These are phyloP conservation scores for Montipora capitata DNA, from an alignment of 92 coral and sea anemone species.

Conservation along the genomic window DNA sequence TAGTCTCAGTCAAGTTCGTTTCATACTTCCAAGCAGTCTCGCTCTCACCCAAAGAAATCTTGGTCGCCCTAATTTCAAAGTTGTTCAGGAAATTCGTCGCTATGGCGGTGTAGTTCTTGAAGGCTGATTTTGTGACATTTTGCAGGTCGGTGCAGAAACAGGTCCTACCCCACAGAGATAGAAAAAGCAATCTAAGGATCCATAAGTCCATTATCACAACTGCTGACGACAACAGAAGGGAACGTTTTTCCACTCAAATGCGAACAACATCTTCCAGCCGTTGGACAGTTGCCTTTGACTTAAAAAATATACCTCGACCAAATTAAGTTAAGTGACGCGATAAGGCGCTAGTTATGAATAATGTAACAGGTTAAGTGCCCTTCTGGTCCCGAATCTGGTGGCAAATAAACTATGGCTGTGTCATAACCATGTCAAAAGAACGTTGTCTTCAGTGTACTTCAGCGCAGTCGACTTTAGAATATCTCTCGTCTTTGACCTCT, in stretches of 20 bases:
- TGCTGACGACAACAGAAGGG: background rate
- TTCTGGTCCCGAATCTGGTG: conserved; percentile 25
- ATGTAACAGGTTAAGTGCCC: conserved; percentile 20
- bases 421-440: background rate
- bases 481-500: too few relatives aligned
- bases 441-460: background rate
- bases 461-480: background rate
- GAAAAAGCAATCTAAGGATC: background rate
- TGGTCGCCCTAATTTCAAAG: conserved; percentile 76
- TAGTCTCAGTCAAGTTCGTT: conserved; percentile 80
- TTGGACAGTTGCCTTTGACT: background rate
- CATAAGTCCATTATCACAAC: conserved; percentile 16
- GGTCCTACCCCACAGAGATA: conserved; percentile 20
- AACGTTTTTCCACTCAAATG: conserved; percentile 9
- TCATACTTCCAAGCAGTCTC: conserved; percentile 87
- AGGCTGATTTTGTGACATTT: conserved; percentile 17
- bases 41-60: conserved; percentile 56
- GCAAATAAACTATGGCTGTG: conserved; percentile 24
- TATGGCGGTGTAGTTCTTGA: conserved; percentile 75
- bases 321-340: conserved; percentile 31
- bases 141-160: conserved; percentile 22
- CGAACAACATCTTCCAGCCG: background rate
- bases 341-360: conserved; percentile 43
- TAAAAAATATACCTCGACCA: conserved; percentile 12
- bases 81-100: conserved; percentile 77